Evolutionary conservation across 2,797 vertebrate species (phyloP).

Genomic region (Microchirus variegatus): DNA sequence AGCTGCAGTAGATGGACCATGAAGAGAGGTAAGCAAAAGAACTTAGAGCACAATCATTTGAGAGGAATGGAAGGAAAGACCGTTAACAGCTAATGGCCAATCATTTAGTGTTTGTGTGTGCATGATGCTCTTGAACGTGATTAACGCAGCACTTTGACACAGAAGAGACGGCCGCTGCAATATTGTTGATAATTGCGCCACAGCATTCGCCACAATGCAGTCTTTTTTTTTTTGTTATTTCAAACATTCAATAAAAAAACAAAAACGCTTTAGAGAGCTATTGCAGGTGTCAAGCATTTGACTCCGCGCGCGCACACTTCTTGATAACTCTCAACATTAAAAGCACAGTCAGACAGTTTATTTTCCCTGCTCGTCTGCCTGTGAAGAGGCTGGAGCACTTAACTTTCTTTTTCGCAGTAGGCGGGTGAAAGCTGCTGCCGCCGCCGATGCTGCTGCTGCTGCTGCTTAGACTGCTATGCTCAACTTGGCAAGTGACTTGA

Average conservation of each 20-base stretch:
- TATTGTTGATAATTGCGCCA: not conserved
- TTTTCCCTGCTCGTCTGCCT: slow-evolving; percentile 43
- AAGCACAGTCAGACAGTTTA: slow-evolving; percentile 37
- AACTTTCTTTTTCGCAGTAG: slow-evolving; percentile 42
- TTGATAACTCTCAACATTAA: slow-evolving; percentile 49
- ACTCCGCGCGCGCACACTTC: slow-evolving; percentile 38
- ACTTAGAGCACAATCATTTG: slow-evolving; percentile 1
- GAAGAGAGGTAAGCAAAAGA: not conserved
- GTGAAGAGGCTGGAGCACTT: slow-evolving; percentile 46
- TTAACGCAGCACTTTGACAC: not conserved
- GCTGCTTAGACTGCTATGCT: slow-evolving; percentile 15
- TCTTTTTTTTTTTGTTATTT: slow-evolving; percentile 25
- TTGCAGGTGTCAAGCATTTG: slow-evolving; percentile 49
- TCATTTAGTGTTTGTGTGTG: not conserved
- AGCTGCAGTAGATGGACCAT: not conserved
- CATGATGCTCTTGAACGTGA: slow-evolving; percentile 13
- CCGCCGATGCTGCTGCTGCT: slow-evolving; percentile 20
- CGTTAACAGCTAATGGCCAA: not conserved
- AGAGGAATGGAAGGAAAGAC: not conserved
- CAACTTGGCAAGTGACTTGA: slow-evolving; percentile 38
- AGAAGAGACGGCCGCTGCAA: not conserved
- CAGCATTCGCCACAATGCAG: slow-evolving; percentile 4
- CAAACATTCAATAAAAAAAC: slow-evolving; percentile 17
- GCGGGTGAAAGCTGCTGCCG: slow-evolving; percentile 41
- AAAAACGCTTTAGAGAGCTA: slow-evolving; percentile 31